Percentiles rank a stretch among this genome's conserved stretches.
Evolutionary conservation across 2,797 vertebrate species (phyloP).

Genomic region (Danio choprae): DNA sequence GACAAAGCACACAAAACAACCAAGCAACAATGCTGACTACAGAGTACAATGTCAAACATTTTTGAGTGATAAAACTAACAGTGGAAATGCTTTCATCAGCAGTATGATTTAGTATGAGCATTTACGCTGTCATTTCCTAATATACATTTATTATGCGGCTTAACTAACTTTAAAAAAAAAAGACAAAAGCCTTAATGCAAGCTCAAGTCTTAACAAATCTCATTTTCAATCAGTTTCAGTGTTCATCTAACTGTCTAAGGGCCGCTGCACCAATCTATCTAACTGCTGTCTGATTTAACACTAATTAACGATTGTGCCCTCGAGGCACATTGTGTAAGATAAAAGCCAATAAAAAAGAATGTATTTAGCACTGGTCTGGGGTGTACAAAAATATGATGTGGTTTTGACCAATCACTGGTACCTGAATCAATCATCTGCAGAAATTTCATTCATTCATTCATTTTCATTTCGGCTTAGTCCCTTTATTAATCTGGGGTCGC

Average conservation of each 20-base stretch:
- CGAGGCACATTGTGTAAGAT: constrained; percentile 26
- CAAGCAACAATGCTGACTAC: constrained; percentile 34
- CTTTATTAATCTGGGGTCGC: too few relatives aligned
- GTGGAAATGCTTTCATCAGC: constrained; percentile 36
- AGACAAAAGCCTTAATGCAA: constrained; percentile 30
- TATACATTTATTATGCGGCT: not conserved
- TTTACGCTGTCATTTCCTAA: constrained; percentile 31
- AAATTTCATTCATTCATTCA: too few relatives aligned
- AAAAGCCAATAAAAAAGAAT: constrained; percentile 28
- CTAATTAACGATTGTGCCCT: constrained; percentile 44
- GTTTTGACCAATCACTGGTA: too few relatives aligned
- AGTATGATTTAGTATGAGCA: constrained; percentile 17
- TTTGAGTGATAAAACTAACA: constrained; percentile 32
- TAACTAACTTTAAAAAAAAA: constrained; percentile 39
- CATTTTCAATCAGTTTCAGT: constrained; percentile 49
- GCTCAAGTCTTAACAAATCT: constrained; percentile 39
- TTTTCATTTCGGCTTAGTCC: too few relatives aligned
- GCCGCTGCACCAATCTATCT: constrained; percentile 14
- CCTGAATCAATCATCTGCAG: not conserved
- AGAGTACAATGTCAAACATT: constrained; percentile 39
- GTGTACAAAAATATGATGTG: not conserved
- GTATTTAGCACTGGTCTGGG: not conserved
- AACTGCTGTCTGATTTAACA: constrained; percentile 44
- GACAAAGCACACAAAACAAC: constrained; percentile 37
- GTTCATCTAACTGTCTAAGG: constrained; percentile 40